These are phyloP conservation scores for Smithornis capensis DNA, from an alignment of 2,113 vertebrate species.

Conservation along the genomic window DNA sequence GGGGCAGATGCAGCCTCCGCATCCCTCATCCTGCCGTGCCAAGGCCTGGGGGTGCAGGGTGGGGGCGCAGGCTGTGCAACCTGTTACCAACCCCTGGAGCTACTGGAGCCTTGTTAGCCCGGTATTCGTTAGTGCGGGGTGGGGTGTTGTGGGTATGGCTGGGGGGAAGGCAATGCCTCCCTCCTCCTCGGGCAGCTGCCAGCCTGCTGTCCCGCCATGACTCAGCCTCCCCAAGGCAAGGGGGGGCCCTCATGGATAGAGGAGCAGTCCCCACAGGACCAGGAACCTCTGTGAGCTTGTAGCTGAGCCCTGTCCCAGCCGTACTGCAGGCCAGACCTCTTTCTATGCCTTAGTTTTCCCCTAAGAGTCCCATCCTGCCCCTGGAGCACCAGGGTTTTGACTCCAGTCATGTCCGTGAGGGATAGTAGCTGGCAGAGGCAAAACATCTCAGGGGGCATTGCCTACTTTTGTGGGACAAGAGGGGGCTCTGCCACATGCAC, in stretches of 20 bases:
- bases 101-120: neutral
- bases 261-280: neutral
- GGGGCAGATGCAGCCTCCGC: neutral
- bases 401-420: rapidly evolving
- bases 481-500: neutral
- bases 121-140: neutral
- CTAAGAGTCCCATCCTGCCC: neutral
- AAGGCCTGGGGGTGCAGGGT: neutral
- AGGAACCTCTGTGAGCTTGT: neutral
- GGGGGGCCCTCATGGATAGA: neutral
- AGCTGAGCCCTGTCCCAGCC: neutral
- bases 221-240: rapidly evolving
- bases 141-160: neutral
- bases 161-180: neutral
- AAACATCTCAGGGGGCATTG: neutral
- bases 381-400: neutral
- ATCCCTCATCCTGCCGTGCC: rapidly evolving
- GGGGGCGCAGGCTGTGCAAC: conserved; percentile 31
- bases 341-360: neutral
- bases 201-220: neutral
- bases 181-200: neutral
- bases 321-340: neutral
- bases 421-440: neutral
- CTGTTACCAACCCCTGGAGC: conserved; percentile 42
- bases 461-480: neutral